phyloP scores from a whole-genome alignment of 2,113 vertebrate genomes.

The Eolophus roseicapilla region DNA sequence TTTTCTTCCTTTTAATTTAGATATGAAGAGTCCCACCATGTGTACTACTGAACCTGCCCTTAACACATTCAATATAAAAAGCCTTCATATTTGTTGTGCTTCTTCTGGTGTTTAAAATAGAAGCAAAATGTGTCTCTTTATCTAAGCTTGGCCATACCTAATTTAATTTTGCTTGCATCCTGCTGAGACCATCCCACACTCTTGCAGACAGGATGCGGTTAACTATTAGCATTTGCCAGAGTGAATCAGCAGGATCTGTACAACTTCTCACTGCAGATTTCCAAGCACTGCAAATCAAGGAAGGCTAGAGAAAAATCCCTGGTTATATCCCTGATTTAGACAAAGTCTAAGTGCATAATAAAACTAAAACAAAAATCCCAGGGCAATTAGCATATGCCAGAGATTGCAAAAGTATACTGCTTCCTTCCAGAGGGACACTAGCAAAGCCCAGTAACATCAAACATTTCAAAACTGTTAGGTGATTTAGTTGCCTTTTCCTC shows the following conservation, averaged over 20 bases:
- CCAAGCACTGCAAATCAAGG: constrained; percentile 1
- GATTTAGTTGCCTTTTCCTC: not conserved
- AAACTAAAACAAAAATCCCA: not conserved
- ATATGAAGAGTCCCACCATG: not conserved
- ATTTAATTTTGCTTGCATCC: not conserved
- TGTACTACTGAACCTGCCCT: not conserved
- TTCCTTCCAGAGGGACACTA: not conserved
- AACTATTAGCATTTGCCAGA: constrained; percentile 19
- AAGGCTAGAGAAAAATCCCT: not conserved
- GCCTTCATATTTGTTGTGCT: not conserved
- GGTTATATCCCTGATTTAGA: not conserved
- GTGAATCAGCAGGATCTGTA: constrained; percentile 57
- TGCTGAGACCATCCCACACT: not conserved
- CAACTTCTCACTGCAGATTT: constrained; percentile 35
- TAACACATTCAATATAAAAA: not conserved
- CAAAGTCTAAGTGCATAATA: not conserved
- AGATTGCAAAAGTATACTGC: not conserved
- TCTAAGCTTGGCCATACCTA: not conserved
- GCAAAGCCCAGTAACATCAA: not conserved
- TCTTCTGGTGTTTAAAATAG: not conserved
- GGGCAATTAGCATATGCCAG: not conserved
- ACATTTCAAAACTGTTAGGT: not conserved
- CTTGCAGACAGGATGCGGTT: constrained; percentile 30
- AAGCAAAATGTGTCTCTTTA: not conserved
- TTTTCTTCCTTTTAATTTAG: not conserved